These are phyloP conservation scores for Carterocephalus palaemon DNA, from an alignment of 2,888 invertebrate species.

Conservation along the genomic window DNA sequence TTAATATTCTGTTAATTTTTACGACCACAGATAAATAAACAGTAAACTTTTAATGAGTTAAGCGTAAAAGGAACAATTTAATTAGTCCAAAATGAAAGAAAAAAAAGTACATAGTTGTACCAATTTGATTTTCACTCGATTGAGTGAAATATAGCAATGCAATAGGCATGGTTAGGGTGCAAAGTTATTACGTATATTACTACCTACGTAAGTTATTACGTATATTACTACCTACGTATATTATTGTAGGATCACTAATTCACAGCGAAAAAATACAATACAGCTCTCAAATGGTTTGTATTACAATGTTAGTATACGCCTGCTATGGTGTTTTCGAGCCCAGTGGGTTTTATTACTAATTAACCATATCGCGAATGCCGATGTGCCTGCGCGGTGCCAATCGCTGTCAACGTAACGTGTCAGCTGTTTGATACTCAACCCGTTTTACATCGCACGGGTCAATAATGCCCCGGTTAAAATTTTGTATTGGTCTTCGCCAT, in stretches of 20 bases:
- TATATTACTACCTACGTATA: too few species aligned
- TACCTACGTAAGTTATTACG: too few species aligned
- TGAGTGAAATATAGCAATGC: too few species aligned
- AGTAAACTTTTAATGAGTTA: slow-evolving; percentile 2
- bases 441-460: slow-evolving; percentile 19
- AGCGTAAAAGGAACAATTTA: not conserved
- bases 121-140: too few species aligned
- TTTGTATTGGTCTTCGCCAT: too few species aligned
- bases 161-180: too few species aligned
- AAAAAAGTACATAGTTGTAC: too few species aligned
- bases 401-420: slow-evolving; percentile 54
- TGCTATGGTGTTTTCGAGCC: slow-evolving; percentile 32
- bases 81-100: slow-evolving; percentile 5
- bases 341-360: slow-evolving; percentile 51
- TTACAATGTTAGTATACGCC: not conserved
- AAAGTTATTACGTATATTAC: too few species aligned
- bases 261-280: too few species aligned
- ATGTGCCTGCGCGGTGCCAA: slow-evolving; percentile 46
- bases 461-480: slow-evolving; percentile 5
- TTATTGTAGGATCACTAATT: too few species aligned
- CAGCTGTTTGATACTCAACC: slow-evolving; percentile 43
- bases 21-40: slow-evolving; percentile 34
- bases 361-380: slow-evolving; percentile 53
- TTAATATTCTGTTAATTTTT: slow-evolving; percentile 37
- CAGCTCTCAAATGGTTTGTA: slow-evolving; percentile 5